Evolutionary conservation across 2,888 invertebrate species (phyloP).

Genomic region (Caenorhabditis sinica): DNA sequence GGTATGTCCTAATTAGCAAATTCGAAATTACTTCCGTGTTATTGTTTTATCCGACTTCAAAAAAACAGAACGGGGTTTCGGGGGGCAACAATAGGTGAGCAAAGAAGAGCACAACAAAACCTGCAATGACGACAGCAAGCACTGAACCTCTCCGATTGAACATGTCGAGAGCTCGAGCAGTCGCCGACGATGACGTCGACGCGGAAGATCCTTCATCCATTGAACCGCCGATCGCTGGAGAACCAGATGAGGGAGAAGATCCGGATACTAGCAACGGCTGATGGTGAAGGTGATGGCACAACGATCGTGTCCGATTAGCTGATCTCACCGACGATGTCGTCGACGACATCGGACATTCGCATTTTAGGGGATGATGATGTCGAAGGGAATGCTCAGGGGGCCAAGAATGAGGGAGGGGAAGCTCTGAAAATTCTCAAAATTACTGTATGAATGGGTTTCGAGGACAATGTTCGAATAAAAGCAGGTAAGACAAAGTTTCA

Average conservation of each 20-base stretch:
- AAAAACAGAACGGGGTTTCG: not conserved
- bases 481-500: too few species aligned
- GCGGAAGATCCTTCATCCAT: slow-evolving; percentile 50
- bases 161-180: slow-evolving; percentile 76
- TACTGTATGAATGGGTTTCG: too few species aligned
- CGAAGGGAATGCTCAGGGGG: slow-evolving; percentile 41
- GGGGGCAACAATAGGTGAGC: slow-evolving; percentile 48
- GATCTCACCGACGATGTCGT: slow-evolving; percentile 65
- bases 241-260: slow-evolving; percentile 22
- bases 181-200: slow-evolving; percentile 66
- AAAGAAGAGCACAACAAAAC: slow-evolving; percentile 68
- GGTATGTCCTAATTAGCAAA: slow-evolving; percentile 7
- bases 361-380: slow-evolving; percentile 31
- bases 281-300: slow-evolving; percentile 60
- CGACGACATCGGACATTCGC: slow-evolving; percentile 65
- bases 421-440: slow-evolving; percentile 28
- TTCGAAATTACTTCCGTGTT: slow-evolving; percentile 29
- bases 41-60: slow-evolving; percentile 31
- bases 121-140: slow-evolving; percentile 78
- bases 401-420: slow-evolving; percentile 51
- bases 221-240: slow-evolving; percentile 48
- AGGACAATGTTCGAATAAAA: not conserved
- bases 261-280: slow-evolving; percentile 41
- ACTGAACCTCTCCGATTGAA: slow-evolving; percentile 78
- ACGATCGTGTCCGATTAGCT: slow-evolving; percentile 67